Conservation (phyloP, 2,888 invertebrate genomes). For the Tanaodytes sp. region DNA sequence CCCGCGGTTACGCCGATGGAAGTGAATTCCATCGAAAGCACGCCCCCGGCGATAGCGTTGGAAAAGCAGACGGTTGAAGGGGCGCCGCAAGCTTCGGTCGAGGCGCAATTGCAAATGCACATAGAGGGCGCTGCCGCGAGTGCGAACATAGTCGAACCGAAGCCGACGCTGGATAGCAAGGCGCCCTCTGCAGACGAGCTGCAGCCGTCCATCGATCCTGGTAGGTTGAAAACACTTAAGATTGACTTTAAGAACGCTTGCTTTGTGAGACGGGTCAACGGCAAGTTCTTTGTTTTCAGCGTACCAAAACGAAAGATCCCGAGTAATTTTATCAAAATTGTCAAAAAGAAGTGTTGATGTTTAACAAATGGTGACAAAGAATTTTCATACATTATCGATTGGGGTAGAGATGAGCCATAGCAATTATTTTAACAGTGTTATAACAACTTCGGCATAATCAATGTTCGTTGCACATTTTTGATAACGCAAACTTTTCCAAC, state of each 20-base stretch:
- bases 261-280: slow-evolving; percentile 18
- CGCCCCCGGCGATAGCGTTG: not conserved
- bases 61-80: not conserved
- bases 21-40: not conserved
- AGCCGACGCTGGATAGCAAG: slow-evolving; percentile 56
- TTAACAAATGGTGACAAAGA: not conserved
- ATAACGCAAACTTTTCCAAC: too few species aligned
- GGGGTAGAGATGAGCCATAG: not conserved
- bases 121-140: slow-evolving; percentile 33
- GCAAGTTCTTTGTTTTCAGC: slow-evolving; percentile 20
- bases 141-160: slow-evolving; percentile 52
- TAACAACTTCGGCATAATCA: too few species aligned
- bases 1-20: not conserved
- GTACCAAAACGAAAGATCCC: slow-evolving; percentile 32
- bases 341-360: slow-evolving; percentile 19
- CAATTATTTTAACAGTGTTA: too few species aligned
- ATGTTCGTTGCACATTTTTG: too few species aligned
- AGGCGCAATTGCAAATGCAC: slow-evolving; percentile 47
- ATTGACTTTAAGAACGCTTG: slow-evolving; percentile 32
- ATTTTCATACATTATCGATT: not conserved
- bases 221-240: slow-evolving; percentile 59
- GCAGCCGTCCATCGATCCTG: slow-evolving; percentile 65
- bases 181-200: slow-evolving; percentile 62
- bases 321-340: slow-evolving; percentile 29
- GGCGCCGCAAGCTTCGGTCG: slow-evolving; percentile 10